These are phyloP conservation scores for Micromussa lordhowensis DNA, from an alignment of 92 coral and sea anemone species.

Conservation along the genomic window DNA sequence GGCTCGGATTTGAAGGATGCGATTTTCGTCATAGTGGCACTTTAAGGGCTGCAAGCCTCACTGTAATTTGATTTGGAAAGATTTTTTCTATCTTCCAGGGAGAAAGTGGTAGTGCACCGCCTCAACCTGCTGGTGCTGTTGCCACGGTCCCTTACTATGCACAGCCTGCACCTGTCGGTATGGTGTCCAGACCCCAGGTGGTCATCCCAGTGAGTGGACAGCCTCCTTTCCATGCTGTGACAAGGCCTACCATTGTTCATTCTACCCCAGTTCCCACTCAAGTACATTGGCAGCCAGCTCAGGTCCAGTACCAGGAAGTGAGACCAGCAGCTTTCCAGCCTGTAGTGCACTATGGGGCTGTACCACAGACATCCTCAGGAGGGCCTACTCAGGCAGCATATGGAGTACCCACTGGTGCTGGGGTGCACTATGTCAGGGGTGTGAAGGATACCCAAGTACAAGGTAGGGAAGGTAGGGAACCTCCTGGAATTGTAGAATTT, in stretches of 20 bases:
- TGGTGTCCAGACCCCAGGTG: constrained; percentile 89
- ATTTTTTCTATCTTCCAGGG: constrained; percentile 20
- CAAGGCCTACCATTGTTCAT: constrained; percentile 69
- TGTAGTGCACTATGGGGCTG: constrained; percentile 81
- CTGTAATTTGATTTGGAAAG: not conserved
- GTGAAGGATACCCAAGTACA: constrained; percentile 59
- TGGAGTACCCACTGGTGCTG: constrained; percentile 66
- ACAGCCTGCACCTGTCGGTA: constrained; percentile 75
- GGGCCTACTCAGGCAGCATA: constrained; percentile 70
- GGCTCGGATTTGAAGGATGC: too few relatives aligned
- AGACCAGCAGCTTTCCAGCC: constrained; percentile 86
- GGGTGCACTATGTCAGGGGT: constrained; percentile 81
- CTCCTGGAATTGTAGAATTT: too few relatives aligned
- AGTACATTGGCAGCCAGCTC: constrained; percentile 93
- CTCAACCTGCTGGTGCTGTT: constrained; percentile 77
- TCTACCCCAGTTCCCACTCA: constrained; percentile 77
- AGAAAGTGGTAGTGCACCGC: constrained; percentile 70
- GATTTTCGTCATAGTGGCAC: too few relatives aligned
- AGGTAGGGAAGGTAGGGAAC: constrained; percentile 3
- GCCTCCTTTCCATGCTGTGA: constrained; percentile 76
- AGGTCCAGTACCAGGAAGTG: constrained; percentile 75
- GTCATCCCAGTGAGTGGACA: constrained; percentile 84
- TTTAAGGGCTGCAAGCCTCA: not conserved
- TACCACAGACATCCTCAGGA: constrained; percentile 69
- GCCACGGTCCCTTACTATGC: constrained; percentile 87